Evolutionary conservation across 2,888 invertebrate genomes (phyloP).

Genomic region (Trichogramma evanescens): DNA sequence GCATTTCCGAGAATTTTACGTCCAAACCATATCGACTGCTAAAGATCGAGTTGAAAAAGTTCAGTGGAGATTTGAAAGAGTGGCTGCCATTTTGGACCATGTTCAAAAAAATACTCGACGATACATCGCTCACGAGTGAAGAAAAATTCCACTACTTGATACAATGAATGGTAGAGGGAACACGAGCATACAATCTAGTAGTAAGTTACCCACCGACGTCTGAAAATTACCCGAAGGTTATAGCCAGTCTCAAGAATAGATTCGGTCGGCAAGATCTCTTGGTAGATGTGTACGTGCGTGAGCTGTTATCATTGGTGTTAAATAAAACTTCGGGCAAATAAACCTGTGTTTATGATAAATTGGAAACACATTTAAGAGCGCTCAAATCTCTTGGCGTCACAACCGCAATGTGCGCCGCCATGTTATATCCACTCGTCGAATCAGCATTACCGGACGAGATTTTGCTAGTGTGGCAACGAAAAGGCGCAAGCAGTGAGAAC

Average conservation of each 20-base stretch:
- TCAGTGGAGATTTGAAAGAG: constrained; percentile 25
- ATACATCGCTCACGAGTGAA: neutral
- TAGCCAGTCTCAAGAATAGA: too few relatives aligned
- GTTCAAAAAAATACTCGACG: constrained; percentile 29
- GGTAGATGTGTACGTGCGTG: too few relatives aligned
- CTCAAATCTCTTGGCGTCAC: constrained; percentile 25
- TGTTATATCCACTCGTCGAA: constrained; percentile 26
- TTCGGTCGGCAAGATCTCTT: too few relatives aligned
- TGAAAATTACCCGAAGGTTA: too few relatives aligned
- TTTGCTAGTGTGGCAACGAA: constrained; percentile 24
- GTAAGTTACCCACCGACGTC: too few relatives aligned
- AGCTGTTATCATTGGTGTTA: too few relatives aligned
- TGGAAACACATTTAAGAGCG: constrained; percentile 31
- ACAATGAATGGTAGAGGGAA: too few relatives aligned
- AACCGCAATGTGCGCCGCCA: constrained; percentile 4
- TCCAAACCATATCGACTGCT: neutral
- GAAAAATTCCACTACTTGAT: too few relatives aligned
- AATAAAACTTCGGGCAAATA: too few relatives aligned
- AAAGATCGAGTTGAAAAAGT: constrained; percentile 25
- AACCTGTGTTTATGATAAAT: constrained; percentile 27
- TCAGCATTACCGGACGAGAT: constrained; percentile 27
- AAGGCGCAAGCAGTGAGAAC: neutral
- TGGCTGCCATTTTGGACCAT: constrained; percentile 31
- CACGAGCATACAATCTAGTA: too few relatives aligned
- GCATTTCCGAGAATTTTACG: too few relatives aligned